Evolutionary conservation across 2,888 invertebrate genomes (phyloP).

Genomic region (Trisateles emortualis): DNA sequence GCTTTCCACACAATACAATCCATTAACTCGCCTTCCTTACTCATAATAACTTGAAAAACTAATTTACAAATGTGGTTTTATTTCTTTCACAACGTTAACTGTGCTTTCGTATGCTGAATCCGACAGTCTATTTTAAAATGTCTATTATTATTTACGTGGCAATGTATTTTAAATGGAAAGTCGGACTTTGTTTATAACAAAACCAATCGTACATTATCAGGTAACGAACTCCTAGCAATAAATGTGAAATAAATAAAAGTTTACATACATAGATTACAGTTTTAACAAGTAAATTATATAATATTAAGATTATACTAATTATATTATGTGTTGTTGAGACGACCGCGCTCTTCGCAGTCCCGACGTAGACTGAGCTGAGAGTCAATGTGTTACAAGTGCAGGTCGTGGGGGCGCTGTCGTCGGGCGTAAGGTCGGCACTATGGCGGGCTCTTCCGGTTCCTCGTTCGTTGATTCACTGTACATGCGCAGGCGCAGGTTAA

Average conservation of each 20-base stretch:
- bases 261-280: constrained; percentile 42
- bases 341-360: not conserved
- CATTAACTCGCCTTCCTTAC: constrained; percentile 29
- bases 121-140: not conserved
- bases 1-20: constrained; percentile 35
- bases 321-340: not conserved
- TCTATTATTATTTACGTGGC: too few species aligned
- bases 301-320: constrained; percentile 4
- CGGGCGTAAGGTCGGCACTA: constrained; percentile 76
- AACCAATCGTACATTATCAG: constrained; percentile 36
- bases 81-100: not conserved
- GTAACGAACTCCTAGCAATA: constrained; percentile 49
- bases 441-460: constrained; percentile 70
- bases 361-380: not conserved
- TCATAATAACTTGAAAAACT: constrained; percentile 31
- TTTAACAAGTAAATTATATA: constrained; percentile 7
- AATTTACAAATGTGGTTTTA: constrained; percentile 19
- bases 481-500: constrained; percentile 12
- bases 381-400: constrained; percentile 63
- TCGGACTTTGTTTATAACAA: not conserved
- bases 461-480: constrained; percentile 68
- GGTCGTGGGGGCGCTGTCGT: constrained; percentile 66
- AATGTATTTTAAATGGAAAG: too few species aligned
- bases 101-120: not conserved
- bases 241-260: constrained; percentile 45